Evolutionary conservation across 2,797 vertebrate genomes (phyloP), one percentile per base, ranked within the genome.

Genomic region (Argyrosomus regius): DNA sequence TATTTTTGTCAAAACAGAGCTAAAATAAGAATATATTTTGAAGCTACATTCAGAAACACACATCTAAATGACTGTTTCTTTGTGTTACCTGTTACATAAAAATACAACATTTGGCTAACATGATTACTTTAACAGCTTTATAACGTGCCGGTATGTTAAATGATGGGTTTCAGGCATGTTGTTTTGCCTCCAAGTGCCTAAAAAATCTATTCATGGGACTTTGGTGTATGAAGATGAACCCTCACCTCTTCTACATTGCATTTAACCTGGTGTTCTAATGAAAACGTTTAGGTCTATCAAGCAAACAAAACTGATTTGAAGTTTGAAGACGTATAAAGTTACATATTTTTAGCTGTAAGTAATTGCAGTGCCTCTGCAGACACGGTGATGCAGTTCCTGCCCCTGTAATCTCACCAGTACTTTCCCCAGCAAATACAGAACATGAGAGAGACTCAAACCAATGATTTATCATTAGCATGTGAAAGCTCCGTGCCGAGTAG

Each of bases 381-480:
- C 13, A 14, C 10, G 24, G 5, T 64, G 68, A 77, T 81, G 52
- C 16, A 48, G 64, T 53, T 45, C 46, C 18, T 46, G 63, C 39
- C 63, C 62, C 54, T 31, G 22, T 60, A 69, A 87, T 81, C 50
- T 20, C 71, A 72, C 77, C 74, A 72, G 68, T 65, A 64, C 78
- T 79, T 78, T 70, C 67, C 0, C 24, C 12, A 72, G 87, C 65
- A 77, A 85, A 83, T 87, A 81, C 66, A 72, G 80, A 69, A 64
- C 74, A 68, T 76, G 56, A 80, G 57, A 79, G 54, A 53, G 74
- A 69, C 41, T 83, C 20, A 54, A 84, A 75, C 20, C 5, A 4
- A 66, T 10, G 75, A 93, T 94, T 93, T 82, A 93, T 89, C 46
- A 75, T 66, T 35, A 31, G 66, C n/a, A 59, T 81, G 81, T 82